Conservation (phyloP, 1,140 invertebrate genomes). For the Brachionus asplanchnoidis region DNA sequence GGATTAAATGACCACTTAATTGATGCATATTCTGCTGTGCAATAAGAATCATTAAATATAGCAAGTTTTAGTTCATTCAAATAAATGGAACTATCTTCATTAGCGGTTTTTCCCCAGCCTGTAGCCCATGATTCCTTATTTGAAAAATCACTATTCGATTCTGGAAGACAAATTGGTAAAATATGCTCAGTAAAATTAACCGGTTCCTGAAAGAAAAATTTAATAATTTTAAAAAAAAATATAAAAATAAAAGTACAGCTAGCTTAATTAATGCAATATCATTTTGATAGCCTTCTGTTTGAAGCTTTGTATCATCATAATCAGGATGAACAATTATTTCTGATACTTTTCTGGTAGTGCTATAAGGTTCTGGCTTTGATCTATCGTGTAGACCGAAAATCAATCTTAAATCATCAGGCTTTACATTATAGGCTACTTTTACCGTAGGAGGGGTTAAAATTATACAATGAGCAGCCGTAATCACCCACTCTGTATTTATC, state of each 20-base stretch:
- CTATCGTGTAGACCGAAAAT: not conserved
- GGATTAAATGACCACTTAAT: no score
- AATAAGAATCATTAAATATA: no score
- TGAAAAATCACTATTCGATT: not conserved
- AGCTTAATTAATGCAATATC: constrained; percentile 21
- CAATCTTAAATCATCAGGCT: not conserved
- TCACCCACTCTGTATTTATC: constrained; percentile 62
- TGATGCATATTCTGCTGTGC: no score
- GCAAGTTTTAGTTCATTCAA: no score
- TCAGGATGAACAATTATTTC: not conserved
- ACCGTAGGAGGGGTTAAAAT: no score
- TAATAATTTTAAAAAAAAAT: not conserved
- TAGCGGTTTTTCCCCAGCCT: not conserved
- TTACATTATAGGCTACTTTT: no score
- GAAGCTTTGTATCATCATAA: no score
- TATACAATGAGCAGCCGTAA: constrained; percentile 67
- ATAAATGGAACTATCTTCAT: no score
- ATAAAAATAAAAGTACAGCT: not conserved
- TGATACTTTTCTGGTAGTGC: not conserved
- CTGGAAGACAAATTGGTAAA: not conserved
- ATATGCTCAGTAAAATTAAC: not conserved
- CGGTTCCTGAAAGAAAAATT: not conserved
- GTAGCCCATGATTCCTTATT: not conserved
- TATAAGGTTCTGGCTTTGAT: not conserved
- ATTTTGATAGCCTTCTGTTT: not conserved